Conservation (phyloP, 1,140 invertebrate species). For the Drosophila bocki region DNA sequence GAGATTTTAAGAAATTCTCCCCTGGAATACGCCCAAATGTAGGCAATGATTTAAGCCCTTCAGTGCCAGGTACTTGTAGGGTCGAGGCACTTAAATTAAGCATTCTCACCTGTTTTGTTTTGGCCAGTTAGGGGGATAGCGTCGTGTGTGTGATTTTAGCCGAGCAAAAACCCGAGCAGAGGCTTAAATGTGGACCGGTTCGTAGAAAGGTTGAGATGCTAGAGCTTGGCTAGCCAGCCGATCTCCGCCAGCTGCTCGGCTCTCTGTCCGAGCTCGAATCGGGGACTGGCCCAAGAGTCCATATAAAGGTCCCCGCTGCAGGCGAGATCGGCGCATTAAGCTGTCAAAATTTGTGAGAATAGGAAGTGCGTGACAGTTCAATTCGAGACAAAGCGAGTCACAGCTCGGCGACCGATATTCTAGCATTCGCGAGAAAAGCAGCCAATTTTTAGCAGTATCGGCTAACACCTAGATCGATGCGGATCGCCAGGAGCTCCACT, state of each 20-base stretch:
- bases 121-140: conserved; percentile 11
- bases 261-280: conserved; percentile 42
- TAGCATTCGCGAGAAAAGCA: conserved; percentile 8
- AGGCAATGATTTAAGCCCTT: not conserved
- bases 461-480: conserved; percentile 7
- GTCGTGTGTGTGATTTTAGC: conserved; percentile 29
- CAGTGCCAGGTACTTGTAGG: not conserved
- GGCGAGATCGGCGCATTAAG: conserved; percentile 71
- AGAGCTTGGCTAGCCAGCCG: conserved; percentile 19
- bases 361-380: conserved; percentile 79
- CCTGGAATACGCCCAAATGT: not conserved
- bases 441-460: not conserved
- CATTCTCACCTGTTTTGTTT: conserved; percentile 26
- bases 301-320: conserved; percentile 77
- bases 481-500: conserved; percentile 17
- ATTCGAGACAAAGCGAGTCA: conserved; percentile 55
- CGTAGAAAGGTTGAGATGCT: conserved; percentile 77
- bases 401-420: conserved; percentile 8
- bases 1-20: not conserved
- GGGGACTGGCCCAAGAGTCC: conserved; percentile 69
- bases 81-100: conserved; percentile 1
- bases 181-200: conserved; percentile 79
- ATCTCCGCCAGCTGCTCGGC: conserved; percentile 39
- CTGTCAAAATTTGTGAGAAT: conserved; percentile 82
- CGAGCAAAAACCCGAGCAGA: conserved; percentile 50